These are phyloP conservation scores for Mirounga angustirostris DNA, from an alignment of 2,113 vertebrate genomes.

Conservation along the genomic window DNA sequence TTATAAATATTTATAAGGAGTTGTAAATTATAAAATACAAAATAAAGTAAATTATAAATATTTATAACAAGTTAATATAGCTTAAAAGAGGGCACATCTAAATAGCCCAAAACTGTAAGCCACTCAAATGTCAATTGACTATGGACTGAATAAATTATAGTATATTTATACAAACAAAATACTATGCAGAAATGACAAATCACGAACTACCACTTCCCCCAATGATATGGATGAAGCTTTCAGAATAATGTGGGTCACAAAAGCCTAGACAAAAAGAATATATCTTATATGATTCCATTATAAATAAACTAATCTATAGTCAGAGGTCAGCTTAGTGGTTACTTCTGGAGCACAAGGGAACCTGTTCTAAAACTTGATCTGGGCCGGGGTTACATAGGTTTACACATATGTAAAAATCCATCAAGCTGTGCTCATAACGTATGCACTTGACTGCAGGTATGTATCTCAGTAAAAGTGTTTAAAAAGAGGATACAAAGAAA, in stretches of 20 bases:
- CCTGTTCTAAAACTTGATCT: neutral
- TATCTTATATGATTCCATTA: neutral
- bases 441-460: neutral
- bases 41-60: neutral
- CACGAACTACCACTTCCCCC: neutral
- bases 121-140: neutral
- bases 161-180: neutral
- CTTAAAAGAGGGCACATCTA: neutral
- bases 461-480: neutral
- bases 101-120: neutral
- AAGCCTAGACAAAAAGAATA: neutral
- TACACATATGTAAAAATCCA: neutral
- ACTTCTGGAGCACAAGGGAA: neutral
- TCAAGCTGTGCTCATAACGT: neutral
- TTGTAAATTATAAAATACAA: neutral
- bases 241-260: neutral
- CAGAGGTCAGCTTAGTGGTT: neutral
- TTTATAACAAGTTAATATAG: neutral
- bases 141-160: neutral
- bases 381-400: neutral
- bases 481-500: neutral
- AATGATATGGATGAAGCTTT: neutral
- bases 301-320: neutral
- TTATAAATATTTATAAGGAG: neutral
- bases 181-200: neutral